Evolutionary conservation across 2,888 invertebrate species (phyloP), one percentile per base, ranked within the genome.

Genomic region (Callyntrura guangdongensis): DNA sequence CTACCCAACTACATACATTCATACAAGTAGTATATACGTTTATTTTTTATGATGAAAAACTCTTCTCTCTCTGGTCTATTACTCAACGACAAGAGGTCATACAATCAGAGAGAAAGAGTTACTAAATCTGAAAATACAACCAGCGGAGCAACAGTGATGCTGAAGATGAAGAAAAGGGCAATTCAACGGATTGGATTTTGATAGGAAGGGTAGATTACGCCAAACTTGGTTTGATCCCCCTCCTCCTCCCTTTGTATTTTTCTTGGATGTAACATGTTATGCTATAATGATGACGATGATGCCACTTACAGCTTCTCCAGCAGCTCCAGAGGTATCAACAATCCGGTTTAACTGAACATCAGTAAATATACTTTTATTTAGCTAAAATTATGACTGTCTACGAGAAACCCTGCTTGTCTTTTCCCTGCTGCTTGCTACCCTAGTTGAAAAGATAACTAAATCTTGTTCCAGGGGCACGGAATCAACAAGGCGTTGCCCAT

Each of bases 171-270:
- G 87, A 86, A 82, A 53, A 88, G 82, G 59, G 88, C 45, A 83
- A 89, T 74, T 81, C 27, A 53, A 69, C 67, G 83, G 88, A 89
- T 74, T 83, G 83, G 59, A 27, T 89, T 81, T 89, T 83, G 88
- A 89, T 89, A 74, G 83, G 61, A 74, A 74, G 88, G 83, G 88
- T 74, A 89, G 88, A 89, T 89, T 88, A 89, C 36, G 82, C 88
- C 88, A 83, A 83, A 89, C 88, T 89, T 83, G 88, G 88, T 56
- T 74, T 82, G 88, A 74, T 82, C 83, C 74, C 20, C 72, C 82
- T 89, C 88, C 82, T 74, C n/a, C n/a, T 83, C 74, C 36, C 53
- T 36, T 36, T 6, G 77, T 81, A 36, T 61, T 79, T 59, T 47
- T 59, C n/a, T 45, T 47, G 74, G 56, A 69, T 64, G 14, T 36